Evolutionary conservation across 1,140 invertebrate genomes (phyloP), one percentile per base, ranked within the genome.

Genomic region (Ridgeia piscesae): DNA sequence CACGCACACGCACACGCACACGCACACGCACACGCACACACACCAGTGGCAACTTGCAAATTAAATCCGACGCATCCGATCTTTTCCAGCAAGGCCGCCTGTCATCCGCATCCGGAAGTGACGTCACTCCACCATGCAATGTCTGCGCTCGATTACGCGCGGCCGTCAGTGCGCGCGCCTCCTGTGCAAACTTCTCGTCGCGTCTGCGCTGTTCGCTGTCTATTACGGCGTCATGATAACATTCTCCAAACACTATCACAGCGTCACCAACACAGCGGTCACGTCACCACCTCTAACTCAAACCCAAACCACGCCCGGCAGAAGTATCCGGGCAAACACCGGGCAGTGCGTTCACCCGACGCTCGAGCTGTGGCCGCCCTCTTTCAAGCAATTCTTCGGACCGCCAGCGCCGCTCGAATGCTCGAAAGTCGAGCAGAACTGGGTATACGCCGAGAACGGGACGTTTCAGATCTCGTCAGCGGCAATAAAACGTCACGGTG

Each of bases 381-480:
- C 48, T 8, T 88, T 92, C 33, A 89, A 77, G 34, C 21, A 33
- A 34, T 88, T 88, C 91, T 92, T 92, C 91, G n/a, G 21, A 11
- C n/a, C 11, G 21, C 91, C 91, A 21, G 48, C 6, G n/a, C 91
- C 92, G 35, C 89, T 93, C 1, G 35, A 92, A 34, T 93, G 93
- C 42, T 48, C 35, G 33, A 35, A 77, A 6, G 34, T 34, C 0
- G 92, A 92, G 35, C 35, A 91, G 58, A 92, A 93, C 89, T 93
- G 93, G 93, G 58, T 92, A 21, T 93, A 90, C 34, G 88, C 35
- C 21, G 42, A 27, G 21, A 93, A 93, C 21, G 93, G 92, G 0
- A 93, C 35, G 89, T 93, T 92, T 42, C 42, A 89, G 31, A 92
- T 93, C 33, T 92, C 91, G n/a, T 91, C 35, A 6, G 33, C 92